Evolutionary conservation across 2,113 vertebrate species (phyloP).

Genomic region (Ia io): DNA sequence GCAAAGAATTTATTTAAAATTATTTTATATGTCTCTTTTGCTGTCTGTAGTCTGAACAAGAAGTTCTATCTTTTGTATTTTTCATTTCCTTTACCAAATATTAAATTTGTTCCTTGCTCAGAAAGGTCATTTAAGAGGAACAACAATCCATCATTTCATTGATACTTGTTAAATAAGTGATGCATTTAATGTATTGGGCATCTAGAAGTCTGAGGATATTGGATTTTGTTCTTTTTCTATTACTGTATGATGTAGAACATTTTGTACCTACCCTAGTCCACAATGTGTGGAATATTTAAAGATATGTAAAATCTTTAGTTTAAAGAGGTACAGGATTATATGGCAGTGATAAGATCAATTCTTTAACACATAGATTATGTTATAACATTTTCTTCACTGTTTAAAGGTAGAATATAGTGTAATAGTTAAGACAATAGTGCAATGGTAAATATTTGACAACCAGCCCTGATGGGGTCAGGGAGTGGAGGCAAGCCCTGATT

Average conservation of each 20-base stretch:
- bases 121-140: conserved; percentile 9
- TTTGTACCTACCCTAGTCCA: background rate
- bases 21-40: background rate
- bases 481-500: background rate
- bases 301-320: background rate
- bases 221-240: background rate
- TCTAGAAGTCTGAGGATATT: background rate
- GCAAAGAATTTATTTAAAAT: conserved; percentile 22
- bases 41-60: background rate
- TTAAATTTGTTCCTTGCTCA: background rate
- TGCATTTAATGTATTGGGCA: background rate
- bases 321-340: background rate
- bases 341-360: background rate
- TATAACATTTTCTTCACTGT: background rate
- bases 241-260: background rate
- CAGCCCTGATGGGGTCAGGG: background rate
- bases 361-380: background rate
- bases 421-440: background rate
- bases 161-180: background rate
- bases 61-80: background rate
- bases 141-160: background rate
- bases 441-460: background rate
- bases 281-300: background rate
- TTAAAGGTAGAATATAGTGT: background rate
- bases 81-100: conserved; percentile 35